phyloP scores from a whole-genome alignment of 2,888 invertebrate species.

The Trissoscelio sp. region DNA sequence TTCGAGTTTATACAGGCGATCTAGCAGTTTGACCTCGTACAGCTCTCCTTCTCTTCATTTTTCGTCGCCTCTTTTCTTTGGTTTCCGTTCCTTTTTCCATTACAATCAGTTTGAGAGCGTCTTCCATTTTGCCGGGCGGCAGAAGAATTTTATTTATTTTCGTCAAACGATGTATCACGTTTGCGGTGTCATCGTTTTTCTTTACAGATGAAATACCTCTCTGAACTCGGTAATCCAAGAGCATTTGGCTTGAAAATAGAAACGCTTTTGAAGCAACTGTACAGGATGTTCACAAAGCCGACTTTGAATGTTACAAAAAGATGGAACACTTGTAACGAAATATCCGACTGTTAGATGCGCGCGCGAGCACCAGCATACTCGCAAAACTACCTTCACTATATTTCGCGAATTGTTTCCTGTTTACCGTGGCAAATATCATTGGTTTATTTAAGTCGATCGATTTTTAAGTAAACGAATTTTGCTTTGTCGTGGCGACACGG shows the following conservation, averaged over 20 bases:
- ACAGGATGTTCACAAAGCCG: constrained; percentile 43
- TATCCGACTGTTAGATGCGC: constrained; percentile 8
- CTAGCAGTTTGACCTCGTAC: too few species aligned
- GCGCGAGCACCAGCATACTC: constrained; percentile 7
- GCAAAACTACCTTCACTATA: constrained; percentile 8
- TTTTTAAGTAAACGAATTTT: constrained; percentile 50
- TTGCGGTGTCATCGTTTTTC: constrained; percentile 53
- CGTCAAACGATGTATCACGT: constrained; percentile 50
- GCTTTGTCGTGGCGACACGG: constrained; percentile 20
- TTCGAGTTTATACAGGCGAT: background rate
- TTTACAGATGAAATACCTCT: constrained; percentile 50
- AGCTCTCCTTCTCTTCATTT: background rate
- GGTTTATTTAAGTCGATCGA: constrained; percentile 42
- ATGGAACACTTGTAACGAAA: constrained; percentile 37
- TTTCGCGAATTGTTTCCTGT: constrained; percentile 27
- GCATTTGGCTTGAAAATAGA: constrained; percentile 54
- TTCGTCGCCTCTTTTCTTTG: background rate
- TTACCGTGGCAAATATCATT: constrained; percentile 2
- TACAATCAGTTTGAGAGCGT: constrained; percentile 41
- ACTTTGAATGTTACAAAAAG: constrained; percentile 49
- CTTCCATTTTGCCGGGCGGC: constrained; percentile 33
- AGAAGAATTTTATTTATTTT: constrained; percentile 46
- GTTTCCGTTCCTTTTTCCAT: constrained; percentile 18
- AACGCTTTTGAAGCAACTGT: constrained; percentile 40
- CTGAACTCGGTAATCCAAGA: constrained; percentile 53